phyloP scores from a whole-genome alignment of 2,888 invertebrate species.

The Scaptomyza tumidula region DNA sequence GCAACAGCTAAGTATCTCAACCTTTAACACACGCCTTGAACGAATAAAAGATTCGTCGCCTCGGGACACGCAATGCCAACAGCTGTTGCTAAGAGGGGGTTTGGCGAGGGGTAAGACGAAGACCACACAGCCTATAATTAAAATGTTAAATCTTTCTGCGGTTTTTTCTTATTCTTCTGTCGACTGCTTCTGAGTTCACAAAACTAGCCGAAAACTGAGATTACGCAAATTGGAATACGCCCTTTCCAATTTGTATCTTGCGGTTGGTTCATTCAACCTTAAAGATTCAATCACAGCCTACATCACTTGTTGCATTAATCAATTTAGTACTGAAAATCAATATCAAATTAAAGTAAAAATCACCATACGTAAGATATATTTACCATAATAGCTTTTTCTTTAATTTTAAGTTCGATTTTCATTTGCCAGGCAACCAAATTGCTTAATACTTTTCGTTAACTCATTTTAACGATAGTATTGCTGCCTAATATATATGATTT shows the following conservation, averaged over 20 bases:
- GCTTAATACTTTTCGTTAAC: no score
- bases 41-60: constrained; percentile 16
- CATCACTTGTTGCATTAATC: neutral
- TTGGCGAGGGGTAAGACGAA: neutral
- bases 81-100: neutral
- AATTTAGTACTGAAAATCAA: neutral
- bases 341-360: neutral
- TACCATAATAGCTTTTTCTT: no score
- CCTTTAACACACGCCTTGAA: constrained; percentile 43
- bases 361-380: no score
- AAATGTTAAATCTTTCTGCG: constrained; percentile 72
- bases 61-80: constrained; percentile 40
- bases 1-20: constrained; percentile 23
- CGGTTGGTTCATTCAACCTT: constrained; percentile 8
- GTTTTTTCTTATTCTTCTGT: constrained; percentile 27
- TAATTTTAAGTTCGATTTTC: no score
- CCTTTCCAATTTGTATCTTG: constrained; percentile 42
- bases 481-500: constrained; percentile 5
- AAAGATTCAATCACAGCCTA: constrained; percentile 12
- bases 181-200: constrained; percentile 14
- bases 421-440: no score
- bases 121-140: constrained; percentile 66
- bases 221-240: constrained; percentile 73
- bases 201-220: constrained; percentile 53
- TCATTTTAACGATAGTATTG: no score